Base-by-base conservation (phyloP, 1,140 invertebrate species). In the Bombus sibiricus region DNA sequence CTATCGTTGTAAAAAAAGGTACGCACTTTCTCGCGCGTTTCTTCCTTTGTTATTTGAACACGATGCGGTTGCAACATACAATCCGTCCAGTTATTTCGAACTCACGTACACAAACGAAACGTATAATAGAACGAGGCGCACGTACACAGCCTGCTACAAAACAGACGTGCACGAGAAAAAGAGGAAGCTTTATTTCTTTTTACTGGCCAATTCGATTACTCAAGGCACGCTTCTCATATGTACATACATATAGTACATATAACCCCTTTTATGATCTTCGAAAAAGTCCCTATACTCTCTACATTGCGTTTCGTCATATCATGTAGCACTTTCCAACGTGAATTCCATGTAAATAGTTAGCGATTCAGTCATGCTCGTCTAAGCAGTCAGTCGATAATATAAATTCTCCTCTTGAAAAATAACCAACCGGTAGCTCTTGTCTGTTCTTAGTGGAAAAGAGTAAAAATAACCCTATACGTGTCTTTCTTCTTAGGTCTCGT, bases 21-120 rank as follows among this genome's bases (percentile, higher is more conserved):
- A 66, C 39, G 34, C 62, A 43, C 59, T 62, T n/a, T 71, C 34
- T 9, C 32, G 34, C 34, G 15, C 12, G 37, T 74, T 82, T 57
- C 57, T 43, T 82, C 39, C 47, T 43, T 81, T 81, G 80, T 82
- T 74, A 34, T 71, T 73, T 37, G 57, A 82, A 74, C 69, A 47
- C 80, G 53, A 43, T 25, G 59, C 69, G 53, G 34, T 76, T 43
- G 59, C 43, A 34, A 66, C 32, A 75, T 32, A 75, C 71, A 53
- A 76, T 68, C 59, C 57, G 34, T 59, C 28, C 53, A 73, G 37
- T 81, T 81, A 64, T 57, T 34, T 81, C n/a, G 39, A 72, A 41
- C 66, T 72, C 32, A 12, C 22, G 28, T 53, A 39, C 32, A 74
- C n/a, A 1, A 37, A 43, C 10, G 6, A 22, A 32, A 53, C 22